Conservation (phyloP, 2,113 vertebrate genomes). For the Eidolon helvum region DNA sequence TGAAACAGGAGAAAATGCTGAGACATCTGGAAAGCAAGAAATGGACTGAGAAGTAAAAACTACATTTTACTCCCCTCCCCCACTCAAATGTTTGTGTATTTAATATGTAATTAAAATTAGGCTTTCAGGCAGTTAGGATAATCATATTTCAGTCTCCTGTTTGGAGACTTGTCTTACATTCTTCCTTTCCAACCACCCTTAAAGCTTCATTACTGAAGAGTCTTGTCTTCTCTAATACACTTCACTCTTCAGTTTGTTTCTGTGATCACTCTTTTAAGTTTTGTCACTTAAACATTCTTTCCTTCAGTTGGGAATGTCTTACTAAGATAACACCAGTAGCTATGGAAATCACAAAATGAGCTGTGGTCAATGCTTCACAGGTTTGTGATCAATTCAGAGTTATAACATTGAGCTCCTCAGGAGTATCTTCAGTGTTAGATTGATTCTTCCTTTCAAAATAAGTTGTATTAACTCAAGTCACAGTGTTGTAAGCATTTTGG, state of each 20-base stretch:
- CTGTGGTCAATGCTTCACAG: background rate
- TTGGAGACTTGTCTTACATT: background rate
- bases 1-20: background rate
- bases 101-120: conserved; percentile 26
- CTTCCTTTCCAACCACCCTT: background rate
- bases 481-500: background rate
- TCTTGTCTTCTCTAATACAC: background rate
- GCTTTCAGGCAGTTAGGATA: background rate
- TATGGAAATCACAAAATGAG: conserved; percentile 3
- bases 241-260: background rate
- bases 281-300: conserved; percentile 2
- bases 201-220: background rate
- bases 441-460: conserved; percentile 16
- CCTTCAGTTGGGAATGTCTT: background rate
- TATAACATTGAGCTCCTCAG: background rate
- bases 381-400: background rate
- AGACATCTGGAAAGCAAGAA: background rate
- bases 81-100: background rate
- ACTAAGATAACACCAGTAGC: background rate
- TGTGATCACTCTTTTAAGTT: background rate
- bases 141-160: background rate
- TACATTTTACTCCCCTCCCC: background rate
- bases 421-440: background rate
- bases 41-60: background rate
- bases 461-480: background rate